phyloP scores from a whole-genome alignment of 2,888 invertebrate genomes.

The Cabera pusaria region DNA sequence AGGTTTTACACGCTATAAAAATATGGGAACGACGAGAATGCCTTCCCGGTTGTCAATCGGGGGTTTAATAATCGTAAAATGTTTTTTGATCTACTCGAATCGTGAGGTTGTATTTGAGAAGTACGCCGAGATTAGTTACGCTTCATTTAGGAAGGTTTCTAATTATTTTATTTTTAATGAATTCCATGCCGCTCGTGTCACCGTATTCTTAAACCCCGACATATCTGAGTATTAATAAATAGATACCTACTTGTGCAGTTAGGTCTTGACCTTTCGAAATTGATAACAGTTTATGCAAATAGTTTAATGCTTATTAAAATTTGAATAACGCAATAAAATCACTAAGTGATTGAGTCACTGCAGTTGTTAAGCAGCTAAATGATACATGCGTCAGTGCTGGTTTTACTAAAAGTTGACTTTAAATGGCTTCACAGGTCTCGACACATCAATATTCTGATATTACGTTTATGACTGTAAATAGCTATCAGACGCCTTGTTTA shows the following conservation, averaged over 20 bases:
- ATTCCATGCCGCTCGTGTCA: neutral
- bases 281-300: slow-evolving; percentile 2
- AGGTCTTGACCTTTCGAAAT: neutral
- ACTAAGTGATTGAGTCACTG: slow-evolving; percentile 25
- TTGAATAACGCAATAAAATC: slow-evolving; percentile 29
- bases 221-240: no score
- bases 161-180: slow-evolving; percentile 23
- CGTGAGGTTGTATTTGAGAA: slow-evolving; percentile 39
- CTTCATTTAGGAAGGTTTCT: slow-evolving; percentile 25
- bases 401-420: slow-evolving; percentile 24
- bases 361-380: slow-evolving; percentile 12
- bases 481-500: slow-evolving; percentile 56
- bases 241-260: neutral
- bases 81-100: slow-evolving; percentile 70
- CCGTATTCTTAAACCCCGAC: no score
- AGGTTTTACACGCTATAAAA: slow-evolving; percentile 82
- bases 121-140: slow-evolving; percentile 33
- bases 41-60: slow-evolving; percentile 80
- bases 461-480: slow-evolving; percentile 50
- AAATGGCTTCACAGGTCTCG: slow-evolving; percentile 45
- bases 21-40: slow-evolving; percentile 77
- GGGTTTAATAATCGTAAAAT: slow-evolving; percentile 82
- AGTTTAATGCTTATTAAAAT: slow-evolving; percentile 16
- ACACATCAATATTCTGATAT: slow-evolving; percentile 58
- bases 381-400: slow-evolving; percentile 1